A percentile compares a stretch with the other conserved stretches of the same genome.
Evolutionary conservation across 2,888 invertebrate genomes (phyloP).

Genomic region (Sarcophaga rosellei): DNA sequence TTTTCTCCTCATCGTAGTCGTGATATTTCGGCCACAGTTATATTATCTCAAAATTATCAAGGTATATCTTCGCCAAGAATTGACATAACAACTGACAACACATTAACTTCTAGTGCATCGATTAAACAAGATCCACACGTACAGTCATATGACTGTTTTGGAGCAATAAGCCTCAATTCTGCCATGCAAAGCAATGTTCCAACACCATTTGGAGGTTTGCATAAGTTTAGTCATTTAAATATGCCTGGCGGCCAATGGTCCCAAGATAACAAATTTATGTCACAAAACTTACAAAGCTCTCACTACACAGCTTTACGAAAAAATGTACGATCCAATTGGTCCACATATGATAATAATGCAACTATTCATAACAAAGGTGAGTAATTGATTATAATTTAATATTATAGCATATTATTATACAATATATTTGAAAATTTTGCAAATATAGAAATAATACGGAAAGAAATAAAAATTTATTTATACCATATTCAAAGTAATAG

Average conservation of each 20-base stretch:
- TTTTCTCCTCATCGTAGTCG: constrained; percentile 86
- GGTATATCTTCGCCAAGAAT: constrained; percentile 67
- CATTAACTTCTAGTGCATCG: constrained; percentile 68
- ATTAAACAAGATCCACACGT: constrained; percentile 83
- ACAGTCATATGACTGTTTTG: constrained; percentile 86
- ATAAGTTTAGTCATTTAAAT: constrained; percentile 85
- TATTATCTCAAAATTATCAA: constrained; percentile 80
- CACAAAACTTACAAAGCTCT: constrained; percentile 86
- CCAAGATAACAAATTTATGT: constrained; percentile 86
- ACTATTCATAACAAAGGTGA: constrained; percentile 62
- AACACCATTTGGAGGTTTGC: constrained; percentile 84
- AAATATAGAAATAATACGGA: no score
- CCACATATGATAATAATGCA: constrained; percentile 75
- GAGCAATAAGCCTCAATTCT: constrained; percentile 85
- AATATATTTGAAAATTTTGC: neutral
- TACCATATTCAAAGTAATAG: no score
- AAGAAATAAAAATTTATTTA: no score
- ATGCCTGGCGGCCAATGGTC: constrained; percentile 90
- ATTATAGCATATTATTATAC: neutral
- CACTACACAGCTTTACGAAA: constrained; percentile 85
- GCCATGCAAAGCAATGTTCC: constrained; percentile 90
- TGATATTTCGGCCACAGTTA: constrained; percentile 85
- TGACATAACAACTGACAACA: constrained; percentile 76
- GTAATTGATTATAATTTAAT: constrained; percentile 15
- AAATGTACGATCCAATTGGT: constrained; percentile 75